These are phyloP conservation scores for Drosophila peninsularis DNA, from an alignment of 2,888 invertebrate genomes.

Conservation along the genomic window DNA sequence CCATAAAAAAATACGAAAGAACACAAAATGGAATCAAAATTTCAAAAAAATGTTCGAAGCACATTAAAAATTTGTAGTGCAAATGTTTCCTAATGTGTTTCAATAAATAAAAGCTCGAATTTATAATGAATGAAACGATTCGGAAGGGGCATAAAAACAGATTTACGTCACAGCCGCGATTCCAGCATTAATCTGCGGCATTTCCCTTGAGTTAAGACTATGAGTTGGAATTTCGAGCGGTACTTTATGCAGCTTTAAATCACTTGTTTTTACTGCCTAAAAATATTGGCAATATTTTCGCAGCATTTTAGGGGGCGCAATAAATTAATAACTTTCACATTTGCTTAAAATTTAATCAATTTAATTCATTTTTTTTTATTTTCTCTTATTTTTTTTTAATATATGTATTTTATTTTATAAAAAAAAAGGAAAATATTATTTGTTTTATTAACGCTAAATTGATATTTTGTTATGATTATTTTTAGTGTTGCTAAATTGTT, in stretches of 20 bases:
- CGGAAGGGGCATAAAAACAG: constrained; percentile 10
- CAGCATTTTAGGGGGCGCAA: background rate
- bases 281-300: background rate
- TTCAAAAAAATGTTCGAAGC: constrained; percentile 44
- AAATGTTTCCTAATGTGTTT: constrained; percentile 52
- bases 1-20: constrained; percentile 36
- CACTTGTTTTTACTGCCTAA: background rate
- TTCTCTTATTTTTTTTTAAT: no score
- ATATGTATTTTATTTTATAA: no score
- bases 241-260: constrained; percentile 3
- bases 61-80: constrained; percentile 52
- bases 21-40: constrained; percentile 13
- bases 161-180: constrained; percentile 18
- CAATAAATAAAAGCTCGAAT: constrained; percentile 25
- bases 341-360: background rate
- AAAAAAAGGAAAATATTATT: no score
- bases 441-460: no score
- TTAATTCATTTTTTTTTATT: background rate
- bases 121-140: constrained; percentile 22
- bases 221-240: background rate
- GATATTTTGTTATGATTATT: no score
- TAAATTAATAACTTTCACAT: background rate
- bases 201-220: background rate
- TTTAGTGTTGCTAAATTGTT: no score
- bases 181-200: background rate